phyloP scores from a whole-genome alignment of 2,113 vertebrate genomes.

The Hydrochoerus hydrochaeris region DNA sequence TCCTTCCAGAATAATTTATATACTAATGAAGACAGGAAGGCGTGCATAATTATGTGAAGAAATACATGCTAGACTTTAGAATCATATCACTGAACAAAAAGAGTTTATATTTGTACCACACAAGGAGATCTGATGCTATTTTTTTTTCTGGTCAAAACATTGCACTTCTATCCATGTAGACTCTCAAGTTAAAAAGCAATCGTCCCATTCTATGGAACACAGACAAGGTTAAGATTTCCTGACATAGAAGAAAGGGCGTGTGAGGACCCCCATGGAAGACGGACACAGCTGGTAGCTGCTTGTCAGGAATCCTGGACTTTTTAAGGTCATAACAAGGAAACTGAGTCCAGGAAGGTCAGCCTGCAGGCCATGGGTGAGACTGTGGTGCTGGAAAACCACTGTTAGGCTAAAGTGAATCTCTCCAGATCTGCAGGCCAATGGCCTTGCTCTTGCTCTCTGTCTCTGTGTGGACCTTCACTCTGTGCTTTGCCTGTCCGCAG shows the following conservation, averaged over 20 bases:
- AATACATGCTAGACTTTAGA: not conserved
- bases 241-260: rapidly evolving
- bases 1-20: not conserved
- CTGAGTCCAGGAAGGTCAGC: rapidly evolving
- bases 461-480: rapidly evolving
- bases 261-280: not conserved
- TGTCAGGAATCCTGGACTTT: rapidly evolving
- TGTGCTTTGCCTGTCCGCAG: rapidly evolving
- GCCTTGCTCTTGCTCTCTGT: not conserved
- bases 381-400: not conserved
- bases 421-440: not conserved
- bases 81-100: not conserved
- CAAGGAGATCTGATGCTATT: not conserved
- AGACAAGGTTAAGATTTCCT: not conserved
- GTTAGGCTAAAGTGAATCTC: not conserved
- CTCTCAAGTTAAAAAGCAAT: not conserved
- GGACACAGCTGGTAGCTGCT: not conserved
- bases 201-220: rapidly evolving
- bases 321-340: not conserved
- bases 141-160: not conserved
- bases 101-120: not conserved
- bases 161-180: not conserved
- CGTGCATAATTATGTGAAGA: not conserved
- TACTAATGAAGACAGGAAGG: not conserved
- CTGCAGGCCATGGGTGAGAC: not conserved